Evolutionary conservation across 2,113 vertebrate genomes (phyloP).

Genomic region (Pao palembangensis): DNA sequence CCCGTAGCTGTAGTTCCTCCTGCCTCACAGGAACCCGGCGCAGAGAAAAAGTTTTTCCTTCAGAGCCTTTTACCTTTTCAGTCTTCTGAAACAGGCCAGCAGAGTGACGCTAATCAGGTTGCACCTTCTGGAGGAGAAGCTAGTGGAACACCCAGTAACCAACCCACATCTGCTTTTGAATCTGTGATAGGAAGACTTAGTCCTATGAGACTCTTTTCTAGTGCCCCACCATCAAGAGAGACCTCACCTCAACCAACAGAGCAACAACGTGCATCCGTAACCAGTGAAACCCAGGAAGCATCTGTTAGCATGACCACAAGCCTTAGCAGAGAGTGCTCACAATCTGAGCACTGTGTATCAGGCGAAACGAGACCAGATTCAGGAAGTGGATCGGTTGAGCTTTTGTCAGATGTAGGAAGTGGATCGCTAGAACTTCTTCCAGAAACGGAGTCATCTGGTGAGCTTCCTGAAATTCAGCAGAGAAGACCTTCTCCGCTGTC

Average conservation of each 20-base stretch:
- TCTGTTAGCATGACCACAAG: slow-evolving; percentile 27
- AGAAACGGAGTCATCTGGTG: slow-evolving; percentile 74
- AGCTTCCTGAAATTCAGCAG: slow-evolving; percentile 67
- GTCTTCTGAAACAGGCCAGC: slow-evolving; percentile 43
- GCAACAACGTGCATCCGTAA: slow-evolving; percentile 40
- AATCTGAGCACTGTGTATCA: slow-evolving; percentile 63
- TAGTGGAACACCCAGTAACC: slow-evolving; percentile 26
- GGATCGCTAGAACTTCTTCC: slow-evolving; percentile 71
- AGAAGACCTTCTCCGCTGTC: slow-evolving; percentile 36
- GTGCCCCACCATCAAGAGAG: slow-evolving; percentile 57
- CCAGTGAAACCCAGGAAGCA: slow-evolving; percentile 40
- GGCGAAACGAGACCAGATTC: slow-evolving; percentile 61
- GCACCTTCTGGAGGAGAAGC: slow-evolving; percentile 27
- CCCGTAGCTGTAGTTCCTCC: slow-evolving; percentile 67
- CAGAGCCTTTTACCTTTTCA: slow-evolving; percentile 73
- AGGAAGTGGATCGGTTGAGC: slow-evolving; percentile 60
- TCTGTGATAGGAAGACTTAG: slow-evolving; percentile 83
- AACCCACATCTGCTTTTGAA: slow-evolving; percentile 76
- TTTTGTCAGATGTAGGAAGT: slow-evolving; percentile 53
- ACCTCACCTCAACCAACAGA: slow-evolving; percentile 56
- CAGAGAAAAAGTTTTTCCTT: slow-evolving; percentile 72
- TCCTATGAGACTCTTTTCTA: slow-evolving; percentile 77
- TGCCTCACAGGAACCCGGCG: slow-evolving; percentile 59
- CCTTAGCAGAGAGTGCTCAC: slow-evolving; percentile 31
- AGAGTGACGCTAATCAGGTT: slow-evolving; percentile 31